phyloP scores from a whole-genome alignment of 2,113 vertebrate species.

The Melierax canorus region DNA sequence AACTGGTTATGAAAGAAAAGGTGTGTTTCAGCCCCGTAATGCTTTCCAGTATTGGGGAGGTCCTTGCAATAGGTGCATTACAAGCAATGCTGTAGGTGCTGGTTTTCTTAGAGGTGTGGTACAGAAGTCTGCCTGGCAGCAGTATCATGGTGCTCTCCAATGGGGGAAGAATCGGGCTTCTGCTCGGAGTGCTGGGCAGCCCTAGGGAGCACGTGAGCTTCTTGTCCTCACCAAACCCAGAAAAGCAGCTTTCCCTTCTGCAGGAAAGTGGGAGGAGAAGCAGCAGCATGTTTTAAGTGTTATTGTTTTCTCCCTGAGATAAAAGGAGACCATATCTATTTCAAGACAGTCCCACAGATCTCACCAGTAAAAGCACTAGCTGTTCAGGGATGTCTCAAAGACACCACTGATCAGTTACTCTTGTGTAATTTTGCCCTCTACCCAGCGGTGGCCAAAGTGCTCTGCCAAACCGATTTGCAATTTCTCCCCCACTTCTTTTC shows the following conservation, averaged over 20 bases:
- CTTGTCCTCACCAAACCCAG: neutral
- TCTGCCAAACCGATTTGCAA: neutral
- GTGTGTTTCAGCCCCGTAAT: neutral
- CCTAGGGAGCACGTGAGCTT: neutral
- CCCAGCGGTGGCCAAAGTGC: neutral
- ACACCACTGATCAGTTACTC: accelerated
- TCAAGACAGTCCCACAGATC: neutral
- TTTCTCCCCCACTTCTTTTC: neutral
- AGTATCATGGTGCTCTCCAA: neutral
- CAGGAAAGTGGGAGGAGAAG: neutral
- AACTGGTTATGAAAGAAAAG: neutral
- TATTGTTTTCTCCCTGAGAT: neutral
- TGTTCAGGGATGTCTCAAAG: neutral
- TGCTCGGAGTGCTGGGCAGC: neutral
- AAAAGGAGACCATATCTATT: neutral
- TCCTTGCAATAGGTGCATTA: neutral
- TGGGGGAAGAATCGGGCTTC: neutral
- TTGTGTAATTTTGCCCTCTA: neutral
- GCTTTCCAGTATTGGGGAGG: neutral
- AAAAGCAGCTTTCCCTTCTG: neutral
- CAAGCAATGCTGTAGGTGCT: neutral
- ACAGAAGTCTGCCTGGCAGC: neutral
- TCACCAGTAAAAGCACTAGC: neutral
- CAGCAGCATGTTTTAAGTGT: neutral
- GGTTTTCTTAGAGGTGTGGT: neutral